Base-by-base conservation (phyloP, 2,113 vertebrate genomes). In the Myotis yumanensis region DNA sequence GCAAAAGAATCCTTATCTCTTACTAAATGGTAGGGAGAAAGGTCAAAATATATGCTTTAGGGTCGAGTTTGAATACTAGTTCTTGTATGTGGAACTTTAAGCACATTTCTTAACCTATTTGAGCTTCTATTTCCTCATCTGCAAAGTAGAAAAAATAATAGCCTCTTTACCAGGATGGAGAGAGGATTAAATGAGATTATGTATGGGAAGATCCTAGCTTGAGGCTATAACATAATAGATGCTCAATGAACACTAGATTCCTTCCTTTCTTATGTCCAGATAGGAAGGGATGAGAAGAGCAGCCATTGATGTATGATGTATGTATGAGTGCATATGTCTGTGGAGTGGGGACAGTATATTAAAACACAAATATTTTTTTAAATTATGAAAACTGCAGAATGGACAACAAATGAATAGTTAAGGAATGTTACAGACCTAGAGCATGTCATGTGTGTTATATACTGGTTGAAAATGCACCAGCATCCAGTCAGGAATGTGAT, bases 91-190 rank as follows among this genome's bases (percentile, higher is more conserved):
- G 7, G 59, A 75, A 84, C 52, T 57, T 43, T 52, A 54, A 95
- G 68, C 35, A 83, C 83, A 83, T 52, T 62, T 89, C 71, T 80
- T 66, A 59, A 77, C 1, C 10, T 71, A 17, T 52, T 71, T 90
- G 12, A 71, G 32, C 32, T 94, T 93, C 59, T 89, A 40, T 76
- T 79, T 64, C 57, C 73, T 92, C 75, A 81, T 73, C 54, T 30
- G 12, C 69, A 93, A 84, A 95, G 46, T 40, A 52, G 35, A 90
- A 25, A 79, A 94, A 84, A 87, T 52, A 80, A 16, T 22, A 84
- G 40, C 14, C 43, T 71, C 51, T 82, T 85, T 77, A 17, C 48
- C 79, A 86, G 68, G 52, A 3, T 79, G 23, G 84, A 76, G 51
- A 59, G 9, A 95, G 20, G 23, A 91, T 57, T 54, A 23, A 66